A percentile compares a stretch with the other conserved stretches of the same genome.
Conservation (phyloP, 2,888 invertebrate species). For the Eilema depressum region DNA sequence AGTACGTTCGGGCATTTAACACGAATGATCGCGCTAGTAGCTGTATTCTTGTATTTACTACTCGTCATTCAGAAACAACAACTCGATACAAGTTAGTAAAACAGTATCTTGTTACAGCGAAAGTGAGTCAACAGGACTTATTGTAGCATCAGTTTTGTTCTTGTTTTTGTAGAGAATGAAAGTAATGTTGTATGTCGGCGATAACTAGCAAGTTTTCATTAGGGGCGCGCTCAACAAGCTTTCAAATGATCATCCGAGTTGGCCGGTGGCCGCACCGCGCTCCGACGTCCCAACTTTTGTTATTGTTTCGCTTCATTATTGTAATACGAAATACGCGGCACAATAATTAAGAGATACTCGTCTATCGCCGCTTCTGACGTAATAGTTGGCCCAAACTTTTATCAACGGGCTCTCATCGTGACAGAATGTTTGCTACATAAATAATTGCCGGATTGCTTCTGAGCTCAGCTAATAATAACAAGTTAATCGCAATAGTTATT, state of each 20-base stretch:
- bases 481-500: conserved; percentile 73
- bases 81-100: conserved; percentile 39
- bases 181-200: conserved; percentile 72
- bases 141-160: conserved; percentile 60
- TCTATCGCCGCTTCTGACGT: conserved; percentile 78
- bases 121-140: conserved; percentile 57
- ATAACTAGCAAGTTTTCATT: conserved; percentile 84
- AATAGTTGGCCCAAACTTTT: conserved; percentile 79
- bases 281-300: conserved; percentile 83
- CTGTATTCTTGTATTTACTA: conserved; percentile 23
- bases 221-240: conserved; percentile 80
- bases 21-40: conserved; percentile 24
- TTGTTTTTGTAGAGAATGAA: conserved; percentile 71
- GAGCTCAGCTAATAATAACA: conserved; percentile 72
- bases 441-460: conserved; percentile 73
- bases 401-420: conserved; percentile 72
- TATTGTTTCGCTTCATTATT: conserved; percentile 86
- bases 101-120: conserved; percentile 47
- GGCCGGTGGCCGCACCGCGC: conserved; percentile 73
- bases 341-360: conserved; percentile 84
- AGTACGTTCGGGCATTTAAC: conserved; percentile 35
- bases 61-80: conserved; percentile 38
- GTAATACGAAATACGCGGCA: conserved; percentile 84
- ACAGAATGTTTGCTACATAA: conserved; percentile 77
- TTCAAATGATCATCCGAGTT: conserved; percentile 82